These are phyloP conservation scores for Sylvilagus bachmani DNA, from an alignment of 2,113 vertebrate genomes.

Conservation along the genomic window DNA sequence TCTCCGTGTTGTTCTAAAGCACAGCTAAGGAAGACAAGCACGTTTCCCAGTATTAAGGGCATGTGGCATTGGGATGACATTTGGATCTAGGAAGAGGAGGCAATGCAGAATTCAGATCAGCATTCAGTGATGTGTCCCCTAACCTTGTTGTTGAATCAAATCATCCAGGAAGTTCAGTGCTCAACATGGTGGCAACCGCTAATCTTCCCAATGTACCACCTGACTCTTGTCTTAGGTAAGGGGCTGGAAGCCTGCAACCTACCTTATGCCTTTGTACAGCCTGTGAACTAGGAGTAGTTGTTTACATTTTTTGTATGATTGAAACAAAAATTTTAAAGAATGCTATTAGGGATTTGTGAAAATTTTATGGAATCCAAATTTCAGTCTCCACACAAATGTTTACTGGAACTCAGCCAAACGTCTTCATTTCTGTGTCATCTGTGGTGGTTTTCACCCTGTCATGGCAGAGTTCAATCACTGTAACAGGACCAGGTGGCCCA, in stretches of 20 bases:
- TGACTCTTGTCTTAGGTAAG: background rate
- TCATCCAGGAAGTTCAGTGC: background rate
- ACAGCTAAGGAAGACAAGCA: background rate
- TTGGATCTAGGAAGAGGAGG: background rate
- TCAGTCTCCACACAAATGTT: background rate
- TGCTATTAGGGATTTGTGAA: background rate
- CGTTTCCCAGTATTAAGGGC: background rate
- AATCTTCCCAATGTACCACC: background rate
- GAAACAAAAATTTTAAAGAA: background rate
- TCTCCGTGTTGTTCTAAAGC: background rate
- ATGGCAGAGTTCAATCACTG: background rate
- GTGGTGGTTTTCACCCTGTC: background rate
- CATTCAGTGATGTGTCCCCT: background rate
- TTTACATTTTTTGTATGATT: constrained; percentile 5
- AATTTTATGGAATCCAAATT: constrained; percentile 13
- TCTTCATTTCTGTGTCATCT: background rate
- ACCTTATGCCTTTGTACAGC: background rate
- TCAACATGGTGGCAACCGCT: background rate
- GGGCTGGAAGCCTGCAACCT: background rate
- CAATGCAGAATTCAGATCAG: background rate
- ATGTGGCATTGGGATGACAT: background rate
- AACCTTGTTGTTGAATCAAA: background rate
- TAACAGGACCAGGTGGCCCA: background rate
- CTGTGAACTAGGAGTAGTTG: background rate
- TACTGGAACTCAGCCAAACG: background rate